phyloP scores from a whole-genome alignment of 2,797 vertebrate species.

The Propithecus deckenii region DNA sequence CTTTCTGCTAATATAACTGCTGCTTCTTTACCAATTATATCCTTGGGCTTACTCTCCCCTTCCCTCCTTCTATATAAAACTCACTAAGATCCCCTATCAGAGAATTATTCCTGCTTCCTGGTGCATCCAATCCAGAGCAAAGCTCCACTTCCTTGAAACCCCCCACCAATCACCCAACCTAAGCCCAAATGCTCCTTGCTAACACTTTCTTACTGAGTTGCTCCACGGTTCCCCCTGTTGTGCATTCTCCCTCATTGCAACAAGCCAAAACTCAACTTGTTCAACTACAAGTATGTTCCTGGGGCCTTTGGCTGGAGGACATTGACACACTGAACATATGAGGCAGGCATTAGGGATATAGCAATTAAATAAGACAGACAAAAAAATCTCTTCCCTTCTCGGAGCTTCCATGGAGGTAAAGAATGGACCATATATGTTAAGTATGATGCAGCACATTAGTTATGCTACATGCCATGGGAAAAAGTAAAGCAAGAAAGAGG shows the following conservation, averaged over 20 bases:
- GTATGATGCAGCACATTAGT: not conserved
- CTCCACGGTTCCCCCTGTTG: not conserved
- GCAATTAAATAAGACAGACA: not conserved
- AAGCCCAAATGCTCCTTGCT: not conserved
- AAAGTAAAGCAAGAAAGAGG: not conserved
- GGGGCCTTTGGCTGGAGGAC: not conserved
- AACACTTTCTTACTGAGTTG: accelerated
- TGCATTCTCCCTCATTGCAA: not conserved
- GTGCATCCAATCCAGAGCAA: not conserved
- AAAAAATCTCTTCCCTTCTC: not conserved
- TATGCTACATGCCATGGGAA: not conserved
- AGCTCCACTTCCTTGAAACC: not conserved
- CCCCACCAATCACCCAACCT: not conserved
- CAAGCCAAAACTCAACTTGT: not conserved
- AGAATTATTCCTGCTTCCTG: not conserved
- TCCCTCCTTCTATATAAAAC: not conserved
- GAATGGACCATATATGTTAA: not conserved
- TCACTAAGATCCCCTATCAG: not conserved
- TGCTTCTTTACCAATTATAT: not conserved
- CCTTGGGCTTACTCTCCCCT: not conserved
- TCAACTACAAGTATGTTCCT: not conserved
- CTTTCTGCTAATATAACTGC: not conserved
- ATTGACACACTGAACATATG: not conserved
- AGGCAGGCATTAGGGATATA: not conserved
- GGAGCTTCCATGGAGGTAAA: not conserved